Evolutionary conservation across 2,797 vertebrate genomes (phyloP).

Genomic region (Ptychobarbus kaznakovi): DNA sequence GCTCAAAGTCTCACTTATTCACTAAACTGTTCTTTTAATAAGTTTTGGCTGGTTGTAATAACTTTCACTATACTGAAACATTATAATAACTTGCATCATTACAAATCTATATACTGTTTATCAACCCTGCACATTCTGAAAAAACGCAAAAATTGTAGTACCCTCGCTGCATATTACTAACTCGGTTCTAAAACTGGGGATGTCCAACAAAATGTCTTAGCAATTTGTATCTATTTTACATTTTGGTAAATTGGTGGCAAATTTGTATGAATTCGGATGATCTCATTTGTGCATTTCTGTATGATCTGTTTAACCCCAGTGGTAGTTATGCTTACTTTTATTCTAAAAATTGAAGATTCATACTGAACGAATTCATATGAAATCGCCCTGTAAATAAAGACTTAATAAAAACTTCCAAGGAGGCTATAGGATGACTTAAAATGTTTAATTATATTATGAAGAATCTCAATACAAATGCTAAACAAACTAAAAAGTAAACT

Average conservation of each 20-base stretch:
- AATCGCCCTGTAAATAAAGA: not conserved
- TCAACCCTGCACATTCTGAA: not conserved
- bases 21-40: not conserved
- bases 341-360: not conserved
- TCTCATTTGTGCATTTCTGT: not conserved
- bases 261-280: not conserved
- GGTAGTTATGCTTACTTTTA: not conserved
- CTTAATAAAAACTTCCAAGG: not conserved
- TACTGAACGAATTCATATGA: not conserved
- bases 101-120: not conserved
- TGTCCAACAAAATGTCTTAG: not conserved
- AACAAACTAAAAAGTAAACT: too few species aligned
- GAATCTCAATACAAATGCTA: too few species aligned
- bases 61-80: not conserved
- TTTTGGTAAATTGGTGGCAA: not conserved
- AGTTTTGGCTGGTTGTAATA: not conserved
- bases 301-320: not conserved
- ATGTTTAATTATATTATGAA: not conserved
- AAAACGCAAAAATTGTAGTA: not conserved
- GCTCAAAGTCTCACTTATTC: not conserved
- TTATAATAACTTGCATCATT: not conserved
- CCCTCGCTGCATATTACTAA: not conserved
- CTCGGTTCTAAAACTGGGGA: not conserved
- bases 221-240: not conserved
- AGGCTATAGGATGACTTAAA: not conserved